phyloP scores from a whole-genome alignment of 2,797 vertebrate species.

The Xenopus petersii region DNA sequence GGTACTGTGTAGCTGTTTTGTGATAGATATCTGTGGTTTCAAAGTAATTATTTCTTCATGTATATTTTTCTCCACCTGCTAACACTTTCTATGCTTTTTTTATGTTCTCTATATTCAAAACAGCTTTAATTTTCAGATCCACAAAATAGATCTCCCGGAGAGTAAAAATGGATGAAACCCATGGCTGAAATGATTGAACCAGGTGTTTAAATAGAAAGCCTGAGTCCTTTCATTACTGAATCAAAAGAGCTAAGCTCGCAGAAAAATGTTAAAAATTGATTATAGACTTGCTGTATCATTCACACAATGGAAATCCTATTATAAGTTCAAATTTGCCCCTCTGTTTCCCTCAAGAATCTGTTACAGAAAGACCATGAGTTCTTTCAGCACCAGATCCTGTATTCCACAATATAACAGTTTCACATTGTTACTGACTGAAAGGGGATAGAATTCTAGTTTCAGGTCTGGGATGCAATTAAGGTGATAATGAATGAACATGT shows the following conservation, averaged over 20 bases:
- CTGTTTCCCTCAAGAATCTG: not conserved
- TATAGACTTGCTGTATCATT: not conserved
- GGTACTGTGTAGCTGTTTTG: no score
- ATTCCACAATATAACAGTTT: no score
- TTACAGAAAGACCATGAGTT: not conserved
- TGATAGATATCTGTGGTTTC: no score
- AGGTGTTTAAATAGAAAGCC: conserved; percentile 30
- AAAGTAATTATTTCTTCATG: no score
- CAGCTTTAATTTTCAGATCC: conserved; percentile 15
- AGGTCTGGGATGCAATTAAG: no score
- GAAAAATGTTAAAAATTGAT: conserved; percentile 10
- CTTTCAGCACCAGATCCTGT: not conserved
- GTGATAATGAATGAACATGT: no score
- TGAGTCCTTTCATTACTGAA: conserved; percentile 24
- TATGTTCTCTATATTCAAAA: conserved; percentile 15
- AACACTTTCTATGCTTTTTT: not conserved
- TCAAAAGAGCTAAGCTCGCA: not conserved
- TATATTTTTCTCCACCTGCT: no score
- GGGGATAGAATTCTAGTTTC: no score
- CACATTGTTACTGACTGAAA: no score
- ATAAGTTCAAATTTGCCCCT: not conserved
- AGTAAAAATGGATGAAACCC: conserved; percentile 17
- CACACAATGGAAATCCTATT: conserved; percentile 14
- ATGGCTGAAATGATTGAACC: conserved; percentile 25
- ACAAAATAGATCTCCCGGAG: not conserved